phyloP scores from a whole-genome alignment of 2,113 vertebrate genomes.

The Microcebus lehilahytsara region DNA sequence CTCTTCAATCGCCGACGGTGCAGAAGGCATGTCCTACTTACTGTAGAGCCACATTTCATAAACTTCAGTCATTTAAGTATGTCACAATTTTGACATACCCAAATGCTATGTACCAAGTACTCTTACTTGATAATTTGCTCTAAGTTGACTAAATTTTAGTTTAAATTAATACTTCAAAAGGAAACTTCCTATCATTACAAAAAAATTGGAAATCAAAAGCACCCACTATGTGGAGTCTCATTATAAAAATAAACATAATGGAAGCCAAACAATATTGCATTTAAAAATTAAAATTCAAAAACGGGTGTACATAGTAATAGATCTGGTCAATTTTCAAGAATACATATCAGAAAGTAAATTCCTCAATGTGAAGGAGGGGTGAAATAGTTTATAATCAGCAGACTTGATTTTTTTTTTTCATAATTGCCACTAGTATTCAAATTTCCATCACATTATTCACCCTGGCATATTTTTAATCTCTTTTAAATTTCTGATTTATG shows the following conservation, averaged over 20 bases:
- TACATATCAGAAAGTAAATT: not conserved
- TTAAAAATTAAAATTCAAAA: not conserved
- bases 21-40: not conserved
- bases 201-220: not conserved
- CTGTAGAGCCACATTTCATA: not conserved
- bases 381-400: not conserved
- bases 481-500: not conserved
- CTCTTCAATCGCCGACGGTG: not conserved
- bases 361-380: not conserved
- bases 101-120: not conserved
- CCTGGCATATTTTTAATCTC: not conserved
- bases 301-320: not conserved
- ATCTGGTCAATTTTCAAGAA: not conserved
- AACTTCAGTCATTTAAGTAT: not conserved
- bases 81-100: not conserved
- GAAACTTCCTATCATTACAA: not conserved
- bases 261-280: not conserved
- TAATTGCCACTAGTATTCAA: not conserved
- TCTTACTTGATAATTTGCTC: not conserved
- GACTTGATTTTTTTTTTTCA: not conserved
- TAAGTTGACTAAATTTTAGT: not conserved
- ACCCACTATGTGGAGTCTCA: not conserved
- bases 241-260: not conserved
- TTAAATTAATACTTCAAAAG: not conserved
- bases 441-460: not conserved